Evolutionary conservation across 2,797 vertebrate species (phyloP).

Genomic region (Sebastes iracundus): DNA sequence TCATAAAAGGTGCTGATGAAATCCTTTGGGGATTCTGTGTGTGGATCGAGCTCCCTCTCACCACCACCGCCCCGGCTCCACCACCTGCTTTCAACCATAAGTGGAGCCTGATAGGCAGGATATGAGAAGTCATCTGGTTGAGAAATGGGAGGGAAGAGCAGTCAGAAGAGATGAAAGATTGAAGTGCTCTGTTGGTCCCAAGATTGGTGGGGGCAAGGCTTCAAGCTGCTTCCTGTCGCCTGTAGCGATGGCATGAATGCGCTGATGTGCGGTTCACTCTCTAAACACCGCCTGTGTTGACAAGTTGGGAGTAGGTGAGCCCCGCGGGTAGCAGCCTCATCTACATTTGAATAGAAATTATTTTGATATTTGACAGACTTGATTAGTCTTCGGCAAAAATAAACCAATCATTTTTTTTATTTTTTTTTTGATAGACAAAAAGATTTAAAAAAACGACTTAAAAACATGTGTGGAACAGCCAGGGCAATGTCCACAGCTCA

Average conservation of each 20-base stretch:
- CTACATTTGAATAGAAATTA: conserved; percentile 36
- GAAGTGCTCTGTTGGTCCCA: conserved; percentile 62
- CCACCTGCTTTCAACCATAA: conserved; percentile 45
- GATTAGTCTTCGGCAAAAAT: neutral
- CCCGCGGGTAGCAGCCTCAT: conserved; percentile 21
- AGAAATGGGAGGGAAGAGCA: conserved; percentile 64
- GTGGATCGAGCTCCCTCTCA: conserved; percentile 37
- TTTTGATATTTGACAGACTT: conserved; percentile 12
- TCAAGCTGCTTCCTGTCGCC: conserved; percentile 73
- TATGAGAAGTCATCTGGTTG: conserved; percentile 58
- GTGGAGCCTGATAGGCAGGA: conserved; percentile 67
- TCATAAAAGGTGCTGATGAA: conserved; percentile 60
- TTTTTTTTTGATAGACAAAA: neutral
- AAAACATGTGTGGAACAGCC: neutral
- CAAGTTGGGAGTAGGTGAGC: conserved; percentile 49
- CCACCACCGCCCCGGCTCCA: conserved; percentile 4
- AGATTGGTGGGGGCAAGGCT: conserved; percentile 49
- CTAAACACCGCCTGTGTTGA: conserved; percentile 62
- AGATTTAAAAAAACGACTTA: neutral
- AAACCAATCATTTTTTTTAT: neutral
- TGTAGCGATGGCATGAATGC: conserved; percentile 56
- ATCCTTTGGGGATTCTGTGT: conserved; percentile 42
- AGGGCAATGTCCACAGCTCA: conserved; percentile 16
- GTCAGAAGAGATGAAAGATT: conserved; percentile 80
- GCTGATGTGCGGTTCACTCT: conserved; percentile 62